A percentile compares a stretch with the other conserved stretches of the same genome.
phyloP scores from a whole-genome alignment of 2,113 vertebrate species.

The Tor tambroides region DNA sequence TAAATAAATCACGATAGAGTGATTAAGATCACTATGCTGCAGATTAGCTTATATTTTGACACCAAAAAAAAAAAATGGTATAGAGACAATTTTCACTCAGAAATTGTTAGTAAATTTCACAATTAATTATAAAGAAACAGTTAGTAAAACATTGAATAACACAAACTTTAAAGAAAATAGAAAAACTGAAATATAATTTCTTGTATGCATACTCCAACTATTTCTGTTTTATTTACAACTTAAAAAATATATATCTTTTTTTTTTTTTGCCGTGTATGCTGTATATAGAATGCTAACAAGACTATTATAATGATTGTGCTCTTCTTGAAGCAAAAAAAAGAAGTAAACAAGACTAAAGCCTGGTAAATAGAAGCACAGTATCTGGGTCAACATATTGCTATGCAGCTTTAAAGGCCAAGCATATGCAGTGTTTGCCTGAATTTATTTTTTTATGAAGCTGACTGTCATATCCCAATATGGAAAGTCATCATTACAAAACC shows the following conservation, averaged over 20 bases:
- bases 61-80: too few relatives aligned
- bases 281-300: background rate
- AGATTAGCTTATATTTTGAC: background rate
- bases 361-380: background rate
- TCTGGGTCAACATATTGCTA: constrained; percentile 27
- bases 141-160: too few relatives aligned
- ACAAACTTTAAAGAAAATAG: background rate
- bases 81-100: too few relatives aligned
- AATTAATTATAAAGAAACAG: too few relatives aligned
- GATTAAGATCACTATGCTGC: background rate
- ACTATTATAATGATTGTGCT: background rate
- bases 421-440: background rate
- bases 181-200: background rate
- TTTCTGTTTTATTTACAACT: too few relatives aligned
- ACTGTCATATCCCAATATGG: background rate
- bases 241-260: too few relatives aligned
- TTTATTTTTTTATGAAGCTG: background rate
- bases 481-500: background rate
- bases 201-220: background rate
- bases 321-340: background rate
- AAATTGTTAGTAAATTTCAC: too few relatives aligned
- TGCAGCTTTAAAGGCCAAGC: constrained; percentile 4
- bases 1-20: too few relatives aligned
- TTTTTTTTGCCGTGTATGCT: background rate
- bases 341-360: background rate